A percentile compares a stretch with the other conserved stretches of the same genome.
These are phyloP conservation scores for Phyllotis vaccarum DNA, from an alignment of 2,797 vertebrate genomes.

Conservation along the genomic window DNA sequence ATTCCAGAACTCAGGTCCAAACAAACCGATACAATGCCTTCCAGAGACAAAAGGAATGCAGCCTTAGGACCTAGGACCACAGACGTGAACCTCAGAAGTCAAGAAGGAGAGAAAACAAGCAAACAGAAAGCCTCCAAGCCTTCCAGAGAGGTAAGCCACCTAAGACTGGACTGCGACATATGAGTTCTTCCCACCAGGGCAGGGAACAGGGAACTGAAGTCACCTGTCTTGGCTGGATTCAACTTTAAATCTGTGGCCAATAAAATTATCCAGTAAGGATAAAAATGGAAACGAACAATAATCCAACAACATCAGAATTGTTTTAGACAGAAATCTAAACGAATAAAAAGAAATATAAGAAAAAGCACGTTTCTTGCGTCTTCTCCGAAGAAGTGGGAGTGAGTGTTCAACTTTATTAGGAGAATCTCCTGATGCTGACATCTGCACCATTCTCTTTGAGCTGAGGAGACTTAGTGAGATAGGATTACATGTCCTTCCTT, in stretches of 20 bases:
- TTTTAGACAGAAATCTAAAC: not conserved
- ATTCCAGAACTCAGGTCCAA: not conserved
- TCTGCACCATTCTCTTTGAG: conserved; percentile 3
- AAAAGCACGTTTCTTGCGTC: not conserved
- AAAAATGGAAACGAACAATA: not conserved
- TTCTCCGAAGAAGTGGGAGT: not conserved
- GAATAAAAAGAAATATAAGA: not conserved
- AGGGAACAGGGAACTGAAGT: not conserved
- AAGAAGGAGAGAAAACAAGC: not conserved
- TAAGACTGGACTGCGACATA: not conserved
- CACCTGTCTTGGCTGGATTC: not conserved
- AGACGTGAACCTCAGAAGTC: not conserved
- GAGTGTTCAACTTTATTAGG: not conserved
- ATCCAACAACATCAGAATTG: not conserved
- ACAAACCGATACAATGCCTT: not conserved
- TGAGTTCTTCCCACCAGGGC: not conserved
- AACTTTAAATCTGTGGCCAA: conserved; percentile 13
- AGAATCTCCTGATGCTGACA: not conserved
- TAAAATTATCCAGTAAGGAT: conserved; percentile 38
- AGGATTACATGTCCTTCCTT: not conserved
- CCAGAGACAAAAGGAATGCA: not conserved
- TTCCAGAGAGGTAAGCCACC: not conserved
- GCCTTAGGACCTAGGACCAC: not conserved
- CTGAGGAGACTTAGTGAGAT: not conserved
- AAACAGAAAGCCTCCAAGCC: not conserved